Conservation (phyloP, 2,797 vertebrate species). For the Danio tinwini region DNA sequence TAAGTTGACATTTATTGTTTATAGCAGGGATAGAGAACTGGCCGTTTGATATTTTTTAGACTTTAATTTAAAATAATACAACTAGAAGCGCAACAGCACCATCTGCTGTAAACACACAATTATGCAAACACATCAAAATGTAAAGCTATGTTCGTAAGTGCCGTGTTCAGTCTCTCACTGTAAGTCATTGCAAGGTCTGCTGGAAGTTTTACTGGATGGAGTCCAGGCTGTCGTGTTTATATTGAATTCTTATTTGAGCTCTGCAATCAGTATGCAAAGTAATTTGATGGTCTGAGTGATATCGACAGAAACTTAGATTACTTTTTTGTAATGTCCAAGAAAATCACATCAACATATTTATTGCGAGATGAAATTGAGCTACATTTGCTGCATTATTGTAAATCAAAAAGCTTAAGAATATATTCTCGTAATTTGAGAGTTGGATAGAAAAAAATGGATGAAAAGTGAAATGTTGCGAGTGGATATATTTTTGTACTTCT, state of each 20-base stretch:
- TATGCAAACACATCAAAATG: constrained; percentile 19
- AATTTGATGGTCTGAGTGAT: constrained; percentile 19
- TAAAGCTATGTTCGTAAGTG: not conserved
- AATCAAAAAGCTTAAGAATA: not conserved
- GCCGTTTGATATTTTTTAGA: constrained; percentile 65
- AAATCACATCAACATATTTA: constrained; percentile 4
- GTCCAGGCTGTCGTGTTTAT: constrained; percentile 23
- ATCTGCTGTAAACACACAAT: constrained; percentile 70
- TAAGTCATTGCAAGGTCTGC: constrained; percentile 29
- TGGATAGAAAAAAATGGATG: not conserved
- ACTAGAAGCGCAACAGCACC: constrained; percentile 75
- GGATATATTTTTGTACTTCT: not conserved
- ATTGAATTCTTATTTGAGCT: constrained; percentile 31
- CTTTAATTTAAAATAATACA: not conserved
- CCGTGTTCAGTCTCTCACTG: constrained; percentile 3
- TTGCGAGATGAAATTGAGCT: not conserved
- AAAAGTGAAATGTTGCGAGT: not conserved
- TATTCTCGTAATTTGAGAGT: not conserved
- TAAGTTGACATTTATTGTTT: constrained; percentile 77
- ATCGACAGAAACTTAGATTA: constrained; percentile 4
- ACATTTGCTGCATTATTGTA: no score
- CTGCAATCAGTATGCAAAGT: constrained; percentile 17
- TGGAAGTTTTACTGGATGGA: not conserved
- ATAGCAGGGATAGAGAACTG: constrained; percentile 69
- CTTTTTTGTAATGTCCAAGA: not conserved